Evolutionary conservation across 2,797 vertebrate genomes (phyloP), one percentile per base, ranked within the genome.

Genomic region (Rhinophrynus dorsalis): DNA sequence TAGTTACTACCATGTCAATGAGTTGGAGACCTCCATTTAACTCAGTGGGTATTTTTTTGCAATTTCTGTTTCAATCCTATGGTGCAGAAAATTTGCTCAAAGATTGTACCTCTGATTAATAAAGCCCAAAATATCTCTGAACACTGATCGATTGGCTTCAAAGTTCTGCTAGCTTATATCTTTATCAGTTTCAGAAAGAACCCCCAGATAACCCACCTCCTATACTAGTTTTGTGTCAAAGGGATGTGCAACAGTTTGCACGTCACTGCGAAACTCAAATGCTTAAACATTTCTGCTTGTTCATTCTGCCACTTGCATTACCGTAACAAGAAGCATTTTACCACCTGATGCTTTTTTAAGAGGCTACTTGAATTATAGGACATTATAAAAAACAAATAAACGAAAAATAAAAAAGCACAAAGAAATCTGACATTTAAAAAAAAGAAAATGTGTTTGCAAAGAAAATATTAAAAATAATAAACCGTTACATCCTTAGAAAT

Each of bases 391-490:
- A 32, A 65, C 57, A 70, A 64, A 72, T 24, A 66, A 61, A 66
- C 38, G 63, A 69, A 71, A 69, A 63, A 71, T 58, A 73, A 60
- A 72, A 63, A 70, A 69, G 63, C 42, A 70, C 51, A 62, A 57
- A 58, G n/a, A 51, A 5, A 24, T 24, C 45, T 13, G 2, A 4
- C 3, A 48, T 51, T 37, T 29, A 29, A 56, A 64, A 64, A 68
- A 42, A 60, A 59, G 26, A 57, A 71, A 55, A 64, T 57, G 32
- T 47, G 42, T 71, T 56, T 37, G 32, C 37, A 42, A 65, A 51
- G 44, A 58, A 58, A 72, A 64, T 65, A 65, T 58, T 20, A 20
- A 33, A 48, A n/a, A n/a, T n/a, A n/a, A 51, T 9, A 54, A 40
- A 15, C 51, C 30, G 50, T 60, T 69, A 33, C 17, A 29, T 52